Percentiles rank a stretch among this genome's conserved stretches.
phyloP scores from a whole-genome alignment of 2,888 invertebrate species.

The Chloroclystis v-ata region DNA sequence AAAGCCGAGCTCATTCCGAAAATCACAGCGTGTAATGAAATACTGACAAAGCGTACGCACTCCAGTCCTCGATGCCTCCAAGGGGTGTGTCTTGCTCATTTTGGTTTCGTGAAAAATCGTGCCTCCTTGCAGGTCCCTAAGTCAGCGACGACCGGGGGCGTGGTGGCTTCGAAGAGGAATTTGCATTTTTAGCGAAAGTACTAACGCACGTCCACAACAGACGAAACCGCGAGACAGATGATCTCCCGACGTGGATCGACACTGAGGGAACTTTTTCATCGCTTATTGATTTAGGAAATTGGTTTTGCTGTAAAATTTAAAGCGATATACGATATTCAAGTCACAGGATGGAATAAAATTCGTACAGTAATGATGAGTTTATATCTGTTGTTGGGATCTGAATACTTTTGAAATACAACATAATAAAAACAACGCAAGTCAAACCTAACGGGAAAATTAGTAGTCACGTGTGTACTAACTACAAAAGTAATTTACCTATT shows the following conservation, averaged over 20 bases:
- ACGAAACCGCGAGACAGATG: constrained; percentile 69
- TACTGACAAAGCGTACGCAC: constrained; percentile 47
- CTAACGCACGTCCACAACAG: constrained; percentile 66
- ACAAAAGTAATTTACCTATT: too few species aligned
- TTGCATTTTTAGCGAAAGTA: constrained; percentile 76
- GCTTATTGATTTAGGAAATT: constrained; percentile 15
- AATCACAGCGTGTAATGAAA: constrained; percentile 51
- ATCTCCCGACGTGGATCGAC: constrained; percentile 50
- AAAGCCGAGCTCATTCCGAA: constrained; percentile 35
- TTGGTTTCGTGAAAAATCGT: constrained; percentile 72
- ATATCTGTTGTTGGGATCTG: too few species aligned
- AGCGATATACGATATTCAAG: too few species aligned
- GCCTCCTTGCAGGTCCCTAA: constrained; percentile 45
- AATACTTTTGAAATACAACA: too few species aligned
- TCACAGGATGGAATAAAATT: too few species aligned
- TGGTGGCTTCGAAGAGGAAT: constrained; percentile 65
- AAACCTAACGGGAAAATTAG: too few species aligned
- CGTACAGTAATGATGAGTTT: too few species aligned
- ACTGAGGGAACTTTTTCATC: constrained; percentile 23
- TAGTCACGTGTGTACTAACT: too few species aligned
- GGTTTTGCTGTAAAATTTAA: constrained; percentile 1
- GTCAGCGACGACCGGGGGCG: constrained; percentile 59
- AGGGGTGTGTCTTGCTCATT: constrained; percentile 68
- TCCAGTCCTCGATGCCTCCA: constrained; percentile 48
- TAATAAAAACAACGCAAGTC: too few species aligned